phyloP scores from a whole-genome alignment of 2,797 vertebrate genomes.

The Eulemur coronatus region DNA sequence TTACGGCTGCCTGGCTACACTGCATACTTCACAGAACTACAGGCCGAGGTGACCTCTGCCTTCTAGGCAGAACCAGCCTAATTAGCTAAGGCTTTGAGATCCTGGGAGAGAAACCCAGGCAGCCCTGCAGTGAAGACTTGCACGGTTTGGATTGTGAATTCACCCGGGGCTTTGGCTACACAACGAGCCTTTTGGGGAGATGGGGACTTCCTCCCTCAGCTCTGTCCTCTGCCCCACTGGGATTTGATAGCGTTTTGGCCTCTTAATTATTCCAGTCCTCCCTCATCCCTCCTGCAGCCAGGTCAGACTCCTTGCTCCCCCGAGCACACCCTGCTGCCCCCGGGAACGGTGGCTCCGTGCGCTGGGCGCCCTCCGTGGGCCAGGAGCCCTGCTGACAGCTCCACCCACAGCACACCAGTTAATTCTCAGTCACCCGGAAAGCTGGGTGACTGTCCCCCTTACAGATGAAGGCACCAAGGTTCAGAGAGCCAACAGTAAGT shows the following conservation, averaged over 20 bases:
- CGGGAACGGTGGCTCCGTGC: fast-evolving
- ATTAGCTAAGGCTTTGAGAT: neutral
- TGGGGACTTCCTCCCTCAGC: fast-evolving
- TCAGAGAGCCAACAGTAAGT: neutral
- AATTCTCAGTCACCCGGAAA: neutral
- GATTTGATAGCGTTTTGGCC: fast-evolving
- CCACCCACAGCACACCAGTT: neutral
- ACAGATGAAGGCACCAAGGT: neutral
- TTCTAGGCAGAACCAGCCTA: neutral
- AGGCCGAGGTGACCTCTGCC: fast-evolving
- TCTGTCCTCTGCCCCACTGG: neutral
- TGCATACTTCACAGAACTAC: neutral
- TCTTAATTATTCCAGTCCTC: neutral
- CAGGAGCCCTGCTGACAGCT: fast-evolving
- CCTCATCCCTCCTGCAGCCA: neutral
- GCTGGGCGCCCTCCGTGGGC: neutral
- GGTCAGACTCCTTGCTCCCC: neutral
- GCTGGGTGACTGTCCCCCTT: too few relatives aligned
- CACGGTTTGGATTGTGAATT: neutral
- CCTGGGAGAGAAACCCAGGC: neutral
- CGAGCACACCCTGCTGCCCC: fast-evolving
- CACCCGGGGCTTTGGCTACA: neutral
- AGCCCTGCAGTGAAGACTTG: fast-evolving
- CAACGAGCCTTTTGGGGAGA: neutral
- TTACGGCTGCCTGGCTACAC: neutral